Evolutionary conservation across 1,140 invertebrate genomes (phyloP).

Genomic region (Pachyrhynchus sulphureomaculatus): DNA sequence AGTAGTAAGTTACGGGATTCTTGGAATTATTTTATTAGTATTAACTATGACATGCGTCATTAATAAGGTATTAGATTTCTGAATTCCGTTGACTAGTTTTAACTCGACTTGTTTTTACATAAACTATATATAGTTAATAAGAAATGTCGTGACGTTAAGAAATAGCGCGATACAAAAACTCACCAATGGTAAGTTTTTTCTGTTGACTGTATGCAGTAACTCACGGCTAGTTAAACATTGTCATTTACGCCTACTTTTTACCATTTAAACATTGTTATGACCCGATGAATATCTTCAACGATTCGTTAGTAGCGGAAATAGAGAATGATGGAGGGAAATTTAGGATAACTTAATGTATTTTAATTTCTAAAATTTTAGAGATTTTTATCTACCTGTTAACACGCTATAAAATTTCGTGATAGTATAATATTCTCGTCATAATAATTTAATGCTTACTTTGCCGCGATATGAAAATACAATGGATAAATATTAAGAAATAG

Average conservation of each 20-base stretch:
- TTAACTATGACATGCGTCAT: no score
- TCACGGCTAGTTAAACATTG: slow-evolving; percentile 21
- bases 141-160: not conserved
- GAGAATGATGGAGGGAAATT: slow-evolving; percentile 13
- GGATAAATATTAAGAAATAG: not conserved
- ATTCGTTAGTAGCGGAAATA: slow-evolving; percentile 11
- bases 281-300: slow-evolving; percentile 19
- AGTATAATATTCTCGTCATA: no score
- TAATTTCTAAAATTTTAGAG: slow-evolving; percentile 5
- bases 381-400: not conserved
- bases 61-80: no score
- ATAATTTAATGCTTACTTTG: no score
- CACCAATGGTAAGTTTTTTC: not conserved
- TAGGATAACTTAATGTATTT: not conserved
- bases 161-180: not conserved
- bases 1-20: no score
- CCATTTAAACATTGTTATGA: slow-evolving; percentile 12
- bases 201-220: not conserved
- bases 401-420: slow-evolving; percentile 1
- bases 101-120: no score
- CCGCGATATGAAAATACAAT: not conserved
- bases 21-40: no score
- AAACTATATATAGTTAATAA: no score
- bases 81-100: no score
- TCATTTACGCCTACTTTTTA: slow-evolving; percentile 22